A percentile compares a stretch with the other conserved stretches of the same genome.
phyloP scores from a whole-genome alignment of 2,113 vertebrate species.

The Psammodynastes pulverulentus region DNA sequence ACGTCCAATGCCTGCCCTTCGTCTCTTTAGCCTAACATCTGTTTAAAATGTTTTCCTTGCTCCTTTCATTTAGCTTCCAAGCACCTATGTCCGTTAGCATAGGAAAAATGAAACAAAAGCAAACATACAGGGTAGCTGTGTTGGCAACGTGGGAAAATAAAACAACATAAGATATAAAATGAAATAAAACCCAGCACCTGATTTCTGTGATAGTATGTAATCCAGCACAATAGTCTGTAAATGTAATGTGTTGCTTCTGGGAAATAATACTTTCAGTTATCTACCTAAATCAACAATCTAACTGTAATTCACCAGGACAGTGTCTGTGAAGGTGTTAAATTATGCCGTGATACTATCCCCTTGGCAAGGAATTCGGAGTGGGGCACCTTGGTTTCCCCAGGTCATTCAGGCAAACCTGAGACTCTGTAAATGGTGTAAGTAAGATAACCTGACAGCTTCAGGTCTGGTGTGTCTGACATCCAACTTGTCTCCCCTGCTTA shows the following conservation, averaged over 20 bases:
- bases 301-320: neutral
- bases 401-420: neutral
- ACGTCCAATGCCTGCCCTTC: neutral
- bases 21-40: neutral
- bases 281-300: neutral
- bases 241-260: neutral
- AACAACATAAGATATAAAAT: neutral
- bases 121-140: neutral
- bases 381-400: neutral
- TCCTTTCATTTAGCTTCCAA: neutral
- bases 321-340: neutral
- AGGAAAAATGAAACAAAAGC: neutral
- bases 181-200: neutral
- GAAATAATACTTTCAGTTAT: neutral
- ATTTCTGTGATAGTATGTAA: neutral
- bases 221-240: neutral
- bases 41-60: constrained; percentile 11
- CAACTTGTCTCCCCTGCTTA: neutral
- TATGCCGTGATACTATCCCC: neutral
- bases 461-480: neutral
- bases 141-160: neutral
- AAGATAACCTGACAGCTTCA: neutral
- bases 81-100: neutral
- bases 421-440: neutral
- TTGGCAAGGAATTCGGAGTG: neutral